Evolutionary conservation across 2,888 invertebrate genomes (phyloP), one percentile per base, ranked within the genome.

Genomic region (Myopa testacea): DNA sequence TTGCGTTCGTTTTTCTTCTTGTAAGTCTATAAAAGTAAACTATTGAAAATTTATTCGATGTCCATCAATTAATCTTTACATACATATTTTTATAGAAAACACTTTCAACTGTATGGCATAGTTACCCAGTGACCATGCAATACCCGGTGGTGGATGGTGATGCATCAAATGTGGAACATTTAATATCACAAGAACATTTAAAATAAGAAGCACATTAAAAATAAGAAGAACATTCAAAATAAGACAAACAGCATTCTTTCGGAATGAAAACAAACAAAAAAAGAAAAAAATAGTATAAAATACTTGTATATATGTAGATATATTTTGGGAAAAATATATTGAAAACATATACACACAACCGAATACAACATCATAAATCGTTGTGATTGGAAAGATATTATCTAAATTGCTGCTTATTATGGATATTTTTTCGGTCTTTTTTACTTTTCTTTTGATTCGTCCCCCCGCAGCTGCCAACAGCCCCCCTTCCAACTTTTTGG

Each of bases 371-470:
- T 74, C 67, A 75, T 78, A 80, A 80, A 78, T 80, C 71, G 74
- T 76, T 74, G 65, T 76, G 78, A 80, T 76, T 77, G 69, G 76
- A 76, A 62, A 58, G 74, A 80, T 78, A 34, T 76, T 78, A 80
- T 80, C 78, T 78, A 78, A 79, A 80, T 80, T 75, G 75, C 67
- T 40, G 76, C 60, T 75, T 71, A 79, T 79, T 79, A 77, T 77
- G 76, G 19, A 69, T 58, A 69, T 69, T 75, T 69, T 69, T 55
- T 34, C 38, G 58, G 19, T 73, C n/a, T 10, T 26, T 62, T 70
- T 50, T 70, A 8, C 12, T 72, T 72, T 72, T 45, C 55, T 19
- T 40, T 55, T 55, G 55, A n/a, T 55, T n/a, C 3, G 26, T 26
- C 26, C 2, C 26, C 26, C 26, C 26, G 26, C 26, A 26, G 50